Conservation (phyloP, 2,113 vertebrate genomes). For the Hydropotes inermis region DNA sequence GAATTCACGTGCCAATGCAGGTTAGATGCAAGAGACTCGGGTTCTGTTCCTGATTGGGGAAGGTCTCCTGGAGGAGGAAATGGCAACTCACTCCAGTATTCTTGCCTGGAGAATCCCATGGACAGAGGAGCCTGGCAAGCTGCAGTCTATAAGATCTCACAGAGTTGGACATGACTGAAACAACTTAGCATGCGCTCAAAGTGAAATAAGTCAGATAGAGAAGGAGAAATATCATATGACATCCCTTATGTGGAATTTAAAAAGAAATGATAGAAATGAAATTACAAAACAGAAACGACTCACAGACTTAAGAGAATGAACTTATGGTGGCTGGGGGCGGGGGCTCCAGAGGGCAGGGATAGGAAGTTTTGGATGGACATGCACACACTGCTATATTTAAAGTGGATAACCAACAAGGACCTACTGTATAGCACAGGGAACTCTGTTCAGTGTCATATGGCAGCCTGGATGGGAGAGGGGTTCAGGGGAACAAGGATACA, state of each 20-base stretch:
- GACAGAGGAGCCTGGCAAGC: not conserved
- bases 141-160: not conserved
- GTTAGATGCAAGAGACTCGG: not conserved
- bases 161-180: not conserved
- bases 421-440: not conserved
- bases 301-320: not conserved
- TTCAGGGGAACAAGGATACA: not conserved
- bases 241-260: not conserved
- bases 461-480: not conserved
- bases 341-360: fast-evolving
- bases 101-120: not conserved
- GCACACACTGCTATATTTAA: not conserved
- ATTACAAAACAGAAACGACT: not conserved
- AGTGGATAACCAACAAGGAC: not conserved
- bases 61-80: not conserved
- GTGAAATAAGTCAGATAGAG: not conserved
- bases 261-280: not conserved
- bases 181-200: not conserved
- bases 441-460: not conserved
- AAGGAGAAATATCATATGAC: not conserved
- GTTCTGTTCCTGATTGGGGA: not conserved
- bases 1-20: not conserved
- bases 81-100: not conserved
- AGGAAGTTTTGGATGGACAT: not conserved
- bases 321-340: not conserved